Evolutionary conservation across 1,140 invertebrate genomes (phyloP).

Genomic region (Rhynchophorus ferrugineus): DNA sequence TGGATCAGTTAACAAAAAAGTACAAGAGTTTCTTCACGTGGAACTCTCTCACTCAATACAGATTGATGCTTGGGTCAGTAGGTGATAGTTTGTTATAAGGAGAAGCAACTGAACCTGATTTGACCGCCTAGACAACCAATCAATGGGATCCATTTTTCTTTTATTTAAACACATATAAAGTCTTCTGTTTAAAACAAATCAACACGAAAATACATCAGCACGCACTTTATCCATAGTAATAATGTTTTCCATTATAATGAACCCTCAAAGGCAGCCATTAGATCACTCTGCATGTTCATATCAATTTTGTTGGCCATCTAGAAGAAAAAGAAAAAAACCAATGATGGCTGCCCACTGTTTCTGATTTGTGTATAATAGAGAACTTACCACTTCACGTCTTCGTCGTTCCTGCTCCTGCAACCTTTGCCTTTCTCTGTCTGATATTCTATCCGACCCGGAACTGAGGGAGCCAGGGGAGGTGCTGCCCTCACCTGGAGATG

Average conservation of each 20-base stretch:
- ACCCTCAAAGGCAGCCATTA: slow-evolving; percentile 96
- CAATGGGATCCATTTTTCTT: too few species aligned
- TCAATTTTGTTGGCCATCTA: slow-evolving; percentile 94
- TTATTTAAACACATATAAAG: too few species aligned
- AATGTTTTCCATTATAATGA: slow-evolving; percentile 58
- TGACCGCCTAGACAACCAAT: too few species aligned
- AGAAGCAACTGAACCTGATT: too few species aligned
- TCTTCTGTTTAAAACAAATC: too few species aligned
- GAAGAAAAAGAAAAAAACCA: slow-evolving; percentile 39
- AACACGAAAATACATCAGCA: background rate
- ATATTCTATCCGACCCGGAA: slow-evolving; percentile 57
- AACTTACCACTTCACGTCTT: slow-evolving; percentile 83
- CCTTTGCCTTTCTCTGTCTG: slow-evolving; percentile 71
- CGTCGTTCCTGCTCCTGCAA: slow-evolving; percentile 81
- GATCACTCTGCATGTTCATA: slow-evolving; percentile 96
- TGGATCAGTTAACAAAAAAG: background rate
- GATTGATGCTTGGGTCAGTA: too few species aligned
- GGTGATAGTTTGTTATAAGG: too few species aligned
- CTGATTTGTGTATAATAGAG: background rate
- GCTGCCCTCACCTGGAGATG: slow-evolving; percentile 38
- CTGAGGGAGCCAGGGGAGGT: slow-evolving; percentile 51
- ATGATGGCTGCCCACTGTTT: too few species aligned
- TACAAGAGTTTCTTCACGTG: background rate
- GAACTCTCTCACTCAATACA: too few species aligned
- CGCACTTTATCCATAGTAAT: background rate